A percentile compares a stretch with the other conserved stretches of the same genome.
Evolutionary conservation across 2,888 invertebrate genomes (phyloP).

Genomic region (Pachliopta kotzebuea): DNA sequence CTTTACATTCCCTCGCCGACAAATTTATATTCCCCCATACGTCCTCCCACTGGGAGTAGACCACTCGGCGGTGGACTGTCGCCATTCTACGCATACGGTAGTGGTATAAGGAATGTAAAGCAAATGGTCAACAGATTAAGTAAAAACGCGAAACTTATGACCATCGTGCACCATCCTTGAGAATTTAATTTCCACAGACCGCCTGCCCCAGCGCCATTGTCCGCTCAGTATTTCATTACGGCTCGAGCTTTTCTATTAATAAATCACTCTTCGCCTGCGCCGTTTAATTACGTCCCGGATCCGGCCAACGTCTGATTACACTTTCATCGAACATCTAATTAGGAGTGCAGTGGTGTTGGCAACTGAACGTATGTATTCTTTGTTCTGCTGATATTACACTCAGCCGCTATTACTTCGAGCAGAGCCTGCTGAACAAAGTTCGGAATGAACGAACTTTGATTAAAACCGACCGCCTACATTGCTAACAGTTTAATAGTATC

Average conservation of each 20-base stretch:
- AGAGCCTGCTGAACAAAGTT: constrained; percentile 59
- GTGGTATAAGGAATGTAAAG: constrained; percentile 60
- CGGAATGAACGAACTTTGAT: constrained; percentile 72
- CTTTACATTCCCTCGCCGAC: constrained; percentile 77
- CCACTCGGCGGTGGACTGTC: constrained; percentile 36
- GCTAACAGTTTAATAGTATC: constrained; percentile 34
- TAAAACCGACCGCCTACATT: constrained; percentile 64
- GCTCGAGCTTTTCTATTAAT: constrained; percentile 80
- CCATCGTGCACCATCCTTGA: constrained; percentile 57
- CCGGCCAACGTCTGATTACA: constrained; percentile 78
- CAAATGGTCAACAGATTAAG: constrained; percentile 51
- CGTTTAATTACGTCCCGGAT: constrained; percentile 79
- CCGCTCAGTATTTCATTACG: constrained; percentile 80
- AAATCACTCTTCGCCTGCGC: constrained; percentile 79
- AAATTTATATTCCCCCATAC: constrained; percentile 76
- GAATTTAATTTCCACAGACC: constrained; percentile 77
- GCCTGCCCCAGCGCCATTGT: constrained; percentile 75
- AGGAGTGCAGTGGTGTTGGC: constrained; percentile 69
- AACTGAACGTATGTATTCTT: constrained; percentile 69
- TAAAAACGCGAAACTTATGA: constrained; percentile 64
- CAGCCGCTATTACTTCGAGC: constrained; percentile 63
- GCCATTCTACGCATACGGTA: constrained; percentile 32
- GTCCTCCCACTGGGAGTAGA: constrained; percentile 58
- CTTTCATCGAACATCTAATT: constrained; percentile 81
- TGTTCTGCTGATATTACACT: constrained; percentile 68